Percentiles rank a stretch among this genome's conserved stretches.
phyloP scores from a whole-genome alignment of 92 coral and sea anemone species.

The Epizoanthus scotinus region DNA sequence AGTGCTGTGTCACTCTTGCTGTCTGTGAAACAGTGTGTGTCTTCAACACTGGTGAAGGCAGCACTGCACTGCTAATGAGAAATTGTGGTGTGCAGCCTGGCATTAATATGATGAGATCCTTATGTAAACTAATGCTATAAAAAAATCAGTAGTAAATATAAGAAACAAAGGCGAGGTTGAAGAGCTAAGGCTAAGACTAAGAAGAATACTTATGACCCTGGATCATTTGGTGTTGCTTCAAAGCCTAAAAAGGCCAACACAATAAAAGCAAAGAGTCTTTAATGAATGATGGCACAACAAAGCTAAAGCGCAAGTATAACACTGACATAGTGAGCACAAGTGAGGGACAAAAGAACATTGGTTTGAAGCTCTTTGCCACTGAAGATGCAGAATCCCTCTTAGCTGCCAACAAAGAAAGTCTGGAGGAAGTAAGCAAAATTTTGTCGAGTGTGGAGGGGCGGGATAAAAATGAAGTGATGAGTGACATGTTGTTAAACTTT shows the following conservation, averaged over 20 bases:
- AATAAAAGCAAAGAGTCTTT: too few relatives aligned
- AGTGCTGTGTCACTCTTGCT: conserved; percentile 52
- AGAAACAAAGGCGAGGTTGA: conserved; percentile 42
- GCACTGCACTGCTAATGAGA: conserved; percentile 56
- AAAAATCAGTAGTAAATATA: conserved; percentile 40
- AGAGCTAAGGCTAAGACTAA: conserved; percentile 43
- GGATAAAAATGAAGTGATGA: not conserved
- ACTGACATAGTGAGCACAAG: conserved; percentile 13
- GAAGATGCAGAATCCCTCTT: not conserved
- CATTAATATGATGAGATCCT: conserved; percentile 42
- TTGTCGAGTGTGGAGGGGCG: conserved; percentile 1
- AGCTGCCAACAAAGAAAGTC: conserved; percentile 6
- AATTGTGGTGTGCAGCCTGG: conserved; percentile 56
- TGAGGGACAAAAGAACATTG: conserved; percentile 8
- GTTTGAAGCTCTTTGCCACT: conserved; percentile 1
- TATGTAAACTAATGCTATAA: conserved; percentile 46
- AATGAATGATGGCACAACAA: conserved; percentile 16
- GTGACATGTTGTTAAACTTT: not conserved
- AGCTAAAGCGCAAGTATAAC: conserved; percentile 5
- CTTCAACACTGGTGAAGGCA: conserved; percentile 64
- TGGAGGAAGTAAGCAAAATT: conserved; percentile 9
- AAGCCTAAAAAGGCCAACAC: too few relatives aligned
- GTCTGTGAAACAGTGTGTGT: conserved; percentile 59
- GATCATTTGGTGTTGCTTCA: too few relatives aligned
- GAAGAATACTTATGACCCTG: too few relatives aligned